Conservation (phyloP, 2,888 invertebrate species). For the Hipparchia sbordonii region DNA sequence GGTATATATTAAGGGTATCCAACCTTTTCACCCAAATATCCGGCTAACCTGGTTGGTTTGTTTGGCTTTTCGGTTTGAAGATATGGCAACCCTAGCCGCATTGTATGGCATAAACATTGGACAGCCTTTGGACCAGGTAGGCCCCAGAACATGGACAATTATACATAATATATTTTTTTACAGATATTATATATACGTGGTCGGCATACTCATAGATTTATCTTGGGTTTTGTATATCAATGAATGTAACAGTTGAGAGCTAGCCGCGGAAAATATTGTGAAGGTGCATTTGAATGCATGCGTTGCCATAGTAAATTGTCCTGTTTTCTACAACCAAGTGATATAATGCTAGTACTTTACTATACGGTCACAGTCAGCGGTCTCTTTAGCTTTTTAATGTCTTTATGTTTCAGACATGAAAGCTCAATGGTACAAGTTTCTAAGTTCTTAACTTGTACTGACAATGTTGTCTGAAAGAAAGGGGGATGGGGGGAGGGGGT, state of each 20-base stretch:
- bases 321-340: slow-evolving; percentile 14
- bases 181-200: no score
- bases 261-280: slow-evolving; percentile 55
- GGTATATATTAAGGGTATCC: no score
- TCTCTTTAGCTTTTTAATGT: slow-evolving; percentile 20
- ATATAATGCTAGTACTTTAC: slow-evolving; percentile 16
- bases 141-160: no score
- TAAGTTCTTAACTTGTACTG: neutral
- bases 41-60: no score
- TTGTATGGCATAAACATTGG: no score
- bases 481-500: neutral
- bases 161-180: neutral
- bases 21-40: no score
- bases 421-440: slow-evolving; percentile 18
- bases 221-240: slow-evolving; percentile 3
- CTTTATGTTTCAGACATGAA: slow-evolving; percentile 15
- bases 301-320: slow-evolving; percentile 22
- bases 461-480: neutral
- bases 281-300: slow-evolving; percentile 50
- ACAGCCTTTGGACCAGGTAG: no score
- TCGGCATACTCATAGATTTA: neutral
- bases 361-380: slow-evolving; percentile 15
- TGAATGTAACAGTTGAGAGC: slow-evolving; percentile 53
- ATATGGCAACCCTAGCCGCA: no score
- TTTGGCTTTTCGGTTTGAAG: no score